phyloP scores from a whole-genome alignment of 2,113 vertebrate species.

The Rhynchopsitta pachyrhyncha region DNA sequence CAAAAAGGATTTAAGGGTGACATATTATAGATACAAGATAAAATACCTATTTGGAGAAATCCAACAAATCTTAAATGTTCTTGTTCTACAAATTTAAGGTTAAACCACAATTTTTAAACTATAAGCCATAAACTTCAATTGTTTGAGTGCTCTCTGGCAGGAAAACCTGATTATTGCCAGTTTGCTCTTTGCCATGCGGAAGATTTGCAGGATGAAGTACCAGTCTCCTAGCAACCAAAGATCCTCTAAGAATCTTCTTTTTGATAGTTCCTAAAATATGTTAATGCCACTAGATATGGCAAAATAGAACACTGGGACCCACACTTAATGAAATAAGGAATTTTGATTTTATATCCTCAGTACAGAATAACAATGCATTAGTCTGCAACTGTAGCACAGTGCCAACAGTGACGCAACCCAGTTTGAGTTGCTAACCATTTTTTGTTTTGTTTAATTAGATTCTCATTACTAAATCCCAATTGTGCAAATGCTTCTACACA shows the following conservation, averaged over 20 bases:
- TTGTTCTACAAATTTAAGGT: background rate
- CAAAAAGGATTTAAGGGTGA: background rate
- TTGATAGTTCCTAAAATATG: slow-evolving; percentile 68
- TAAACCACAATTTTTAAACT: slow-evolving; percentile 1
- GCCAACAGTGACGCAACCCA: background rate
- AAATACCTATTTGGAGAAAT: background rate
- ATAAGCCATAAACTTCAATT: slow-evolving; percentile 15
- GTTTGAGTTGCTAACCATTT: slow-evolving; percentile 9
- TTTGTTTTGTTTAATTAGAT: slow-evolving; percentile 36
- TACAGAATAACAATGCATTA: background rate
- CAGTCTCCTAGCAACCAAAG: slow-evolving; percentile 73
- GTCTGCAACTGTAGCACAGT: background rate
- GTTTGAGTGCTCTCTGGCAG: slow-evolving; percentile 36
- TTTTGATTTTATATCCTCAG: slow-evolving; percentile 8
- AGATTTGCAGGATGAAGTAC: slow-evolving; percentile 64
- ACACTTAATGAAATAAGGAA: slow-evolving; percentile 14
- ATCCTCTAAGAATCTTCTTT: slow-evolving; percentile 64
- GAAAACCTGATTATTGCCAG: slow-evolving; percentile 52
- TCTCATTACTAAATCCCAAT: background rate
- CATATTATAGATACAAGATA: background rate
- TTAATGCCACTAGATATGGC: slow-evolving; percentile 55
- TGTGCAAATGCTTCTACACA: slow-evolving; percentile 5
- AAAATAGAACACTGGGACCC: slow-evolving; percentile 30
- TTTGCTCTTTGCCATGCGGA: slow-evolving; percentile 45
- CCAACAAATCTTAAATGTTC: background rate